A percentile compares a stretch with the other conserved stretches of the same genome.
phyloP scores from a whole-genome alignment of 2,797 vertebrate genomes.

The Neosilurus hyrtlii region DNA sequence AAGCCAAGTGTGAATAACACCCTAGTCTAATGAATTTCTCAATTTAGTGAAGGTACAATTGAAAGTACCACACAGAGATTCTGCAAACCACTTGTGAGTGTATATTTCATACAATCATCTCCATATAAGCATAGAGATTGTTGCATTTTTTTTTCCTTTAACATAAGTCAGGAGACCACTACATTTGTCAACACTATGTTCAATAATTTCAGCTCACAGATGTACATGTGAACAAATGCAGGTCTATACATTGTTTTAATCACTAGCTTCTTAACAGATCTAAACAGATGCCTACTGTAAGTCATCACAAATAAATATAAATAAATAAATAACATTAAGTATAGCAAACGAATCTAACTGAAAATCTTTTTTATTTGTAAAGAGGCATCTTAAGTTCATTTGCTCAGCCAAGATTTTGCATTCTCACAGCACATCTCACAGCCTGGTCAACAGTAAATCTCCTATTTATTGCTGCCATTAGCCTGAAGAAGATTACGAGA shows the following conservation, averaged over 20 bases:
- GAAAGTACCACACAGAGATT: background rate
- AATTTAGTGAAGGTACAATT: constrained; percentile 32
- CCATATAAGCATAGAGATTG: background rate
- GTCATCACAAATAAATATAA: constrained; percentile 63
- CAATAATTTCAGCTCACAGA: background rate
- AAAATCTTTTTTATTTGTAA: constrained; percentile 60
- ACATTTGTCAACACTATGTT: background rate
- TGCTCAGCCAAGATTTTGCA: constrained; percentile 54
- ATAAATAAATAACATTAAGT: constrained; percentile 56
- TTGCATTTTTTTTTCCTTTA: background rate
- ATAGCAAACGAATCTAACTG: constrained; percentile 38
- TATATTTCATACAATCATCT: background rate
- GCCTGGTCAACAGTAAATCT: constrained; percentile 60
- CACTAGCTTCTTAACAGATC: constrained; percentile 63
- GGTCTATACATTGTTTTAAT: constrained; percentile 37
- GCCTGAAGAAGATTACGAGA: constrained; percentile 63
- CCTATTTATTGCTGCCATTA: constrained; percentile 59
- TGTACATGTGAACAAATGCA: background rate
- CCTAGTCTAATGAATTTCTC: constrained; percentile 42
- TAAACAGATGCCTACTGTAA: constrained; percentile 59
- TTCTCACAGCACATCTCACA: constrained; percentile 58
- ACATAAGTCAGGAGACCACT: background rate
- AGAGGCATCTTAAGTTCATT: constrained; percentile 63
- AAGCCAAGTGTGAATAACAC: constrained; percentile 56
- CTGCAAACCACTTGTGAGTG: background rate